Percentiles rank a stretch among this genome's conserved stretches.
These are phyloP conservation scores for Sula dactylatra DNA, from an alignment of 2,113 vertebrate species.

Conservation along the genomic window DNA sequence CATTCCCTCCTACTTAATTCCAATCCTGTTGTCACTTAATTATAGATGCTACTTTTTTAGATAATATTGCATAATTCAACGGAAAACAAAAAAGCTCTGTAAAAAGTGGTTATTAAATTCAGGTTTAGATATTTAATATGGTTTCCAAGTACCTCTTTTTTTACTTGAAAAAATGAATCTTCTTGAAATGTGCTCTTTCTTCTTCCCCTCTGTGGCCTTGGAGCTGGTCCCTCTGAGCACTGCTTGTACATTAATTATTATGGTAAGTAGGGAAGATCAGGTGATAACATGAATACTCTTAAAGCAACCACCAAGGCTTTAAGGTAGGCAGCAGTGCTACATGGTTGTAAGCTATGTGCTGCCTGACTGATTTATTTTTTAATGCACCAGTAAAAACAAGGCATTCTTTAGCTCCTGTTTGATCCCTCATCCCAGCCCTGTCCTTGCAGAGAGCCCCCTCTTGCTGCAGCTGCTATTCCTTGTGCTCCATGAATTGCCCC, in stretches of 20 bases:
- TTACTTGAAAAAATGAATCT: constrained; percentile 56
- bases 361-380: constrained; percentile 13
- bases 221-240: constrained; percentile 33
- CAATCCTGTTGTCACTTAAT: constrained; percentile 24
- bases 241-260: constrained; percentile 62
- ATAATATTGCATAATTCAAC: constrained; percentile 59
- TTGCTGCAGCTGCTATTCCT: neutral
- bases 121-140: constrained; percentile 66
- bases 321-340: neutral
- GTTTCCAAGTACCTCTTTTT: constrained; percentile 69
- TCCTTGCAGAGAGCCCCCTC: neutral
- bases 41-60: constrained; percentile 42
- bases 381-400: neutral
- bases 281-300: constrained; percentile 53
- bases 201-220: constrained; percentile 50
- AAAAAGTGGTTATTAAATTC: constrained; percentile 68
- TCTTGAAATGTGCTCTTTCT: constrained; percentile 60
- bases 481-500: neutral
- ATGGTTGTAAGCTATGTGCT: neutral
- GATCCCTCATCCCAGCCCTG: neutral
- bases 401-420: neutral
- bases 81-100: constrained; percentile 67
- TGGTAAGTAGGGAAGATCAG: constrained; percentile 54
- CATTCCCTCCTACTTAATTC: neutral
- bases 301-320: constrained; percentile 5